Conservation (phyloP, 2,797 vertebrate species). For the Anolis apletophallus region DNA sequence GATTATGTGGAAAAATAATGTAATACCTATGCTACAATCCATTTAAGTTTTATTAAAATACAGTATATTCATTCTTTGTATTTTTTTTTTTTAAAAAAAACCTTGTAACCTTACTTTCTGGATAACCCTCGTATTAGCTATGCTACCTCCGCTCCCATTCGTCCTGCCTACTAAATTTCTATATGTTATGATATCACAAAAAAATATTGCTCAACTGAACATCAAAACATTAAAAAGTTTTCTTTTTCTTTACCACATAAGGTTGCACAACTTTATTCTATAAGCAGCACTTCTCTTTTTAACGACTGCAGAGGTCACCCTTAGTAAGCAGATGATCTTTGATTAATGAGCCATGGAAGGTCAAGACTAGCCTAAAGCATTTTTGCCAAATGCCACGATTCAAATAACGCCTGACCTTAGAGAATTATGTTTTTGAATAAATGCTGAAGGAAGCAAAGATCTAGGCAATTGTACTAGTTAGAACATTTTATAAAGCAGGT, state of each 20-base stretch:
- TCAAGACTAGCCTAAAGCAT: slow-evolving; percentile 28
- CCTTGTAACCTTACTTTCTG: too few species aligned
- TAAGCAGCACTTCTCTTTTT: background rate
- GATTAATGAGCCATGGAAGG: slow-evolving; percentile 16
- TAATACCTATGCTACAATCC: too few species aligned
- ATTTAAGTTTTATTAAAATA: too few species aligned
- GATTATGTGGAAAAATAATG: too few species aligned
- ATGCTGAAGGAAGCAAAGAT: background rate
- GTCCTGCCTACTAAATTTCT: background rate
- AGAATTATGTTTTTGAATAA: background rate
- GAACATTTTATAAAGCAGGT: background rate
- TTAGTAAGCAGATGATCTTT: slow-evolving; percentile 7
- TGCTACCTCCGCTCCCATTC: background rate
- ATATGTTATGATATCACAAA: background rate
- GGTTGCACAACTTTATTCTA: background rate
- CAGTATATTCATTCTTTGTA: too few species aligned
- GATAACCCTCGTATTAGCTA: background rate
- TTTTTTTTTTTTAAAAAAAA: too few species aligned
- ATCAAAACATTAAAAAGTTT: background rate
- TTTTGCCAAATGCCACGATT: slow-evolving; percentile 11
- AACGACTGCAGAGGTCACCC: slow-evolving; percentile 9
- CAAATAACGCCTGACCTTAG: slow-evolving; percentile 1
- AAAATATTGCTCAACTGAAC: background rate
- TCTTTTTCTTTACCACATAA: background rate
- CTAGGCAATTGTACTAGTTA: background rate